Base-by-base conservation (phyloP, 2,797 vertebrate species). In the Pogoniulus pusillus region DNA sequence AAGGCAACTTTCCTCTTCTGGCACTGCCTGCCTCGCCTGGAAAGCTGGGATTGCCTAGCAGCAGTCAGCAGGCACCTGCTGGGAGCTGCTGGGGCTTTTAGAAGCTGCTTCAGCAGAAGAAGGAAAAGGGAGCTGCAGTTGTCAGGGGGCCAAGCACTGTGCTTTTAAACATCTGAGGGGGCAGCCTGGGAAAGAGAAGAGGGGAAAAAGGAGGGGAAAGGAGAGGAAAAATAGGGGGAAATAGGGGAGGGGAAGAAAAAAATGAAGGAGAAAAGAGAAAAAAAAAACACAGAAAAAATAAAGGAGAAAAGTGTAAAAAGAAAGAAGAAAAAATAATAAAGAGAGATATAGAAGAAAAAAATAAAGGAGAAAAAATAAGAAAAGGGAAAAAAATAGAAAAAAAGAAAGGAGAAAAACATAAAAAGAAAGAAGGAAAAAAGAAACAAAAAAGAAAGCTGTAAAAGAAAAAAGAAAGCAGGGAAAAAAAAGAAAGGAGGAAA, bases 1-100 rank as follows among this genome's bases (percentile, higher is more conserved):
- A 58, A 76, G 60, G 49, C 74, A 82, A 45, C 74, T 91, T 89
- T 93, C 71, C 41, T 91, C 49, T 62, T 84, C 69, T 91, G 62
- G 60, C 68, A 86, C 9, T 90, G 83, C 91, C 72, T 86, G 74
- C 53, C 64, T 76, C 10, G 22, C 54, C 87, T 93, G 57, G 51
- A 90, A 95, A 86, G 62, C 39, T 2, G 14, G 59, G 51, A 75
- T 91, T 86, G 94, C 91, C 58, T 85, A 88, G 45, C 29, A 71
- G 58, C 79, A 90, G 85, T 82, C 82, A 91, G 85, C 77, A 92
- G 54, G 65, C 75, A 80, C 93, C 87, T 88, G 83, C 91, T 91
- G 78, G 89, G 85, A 91, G n/a, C 35, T 16, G 4, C 41, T 84
- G 72, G 57, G 68, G 49, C 54, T 94, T 82, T 84, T 88, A 91